Conservation (phyloP, 2,888 invertebrate genomes). For the Thalpophila matura region DNA sequence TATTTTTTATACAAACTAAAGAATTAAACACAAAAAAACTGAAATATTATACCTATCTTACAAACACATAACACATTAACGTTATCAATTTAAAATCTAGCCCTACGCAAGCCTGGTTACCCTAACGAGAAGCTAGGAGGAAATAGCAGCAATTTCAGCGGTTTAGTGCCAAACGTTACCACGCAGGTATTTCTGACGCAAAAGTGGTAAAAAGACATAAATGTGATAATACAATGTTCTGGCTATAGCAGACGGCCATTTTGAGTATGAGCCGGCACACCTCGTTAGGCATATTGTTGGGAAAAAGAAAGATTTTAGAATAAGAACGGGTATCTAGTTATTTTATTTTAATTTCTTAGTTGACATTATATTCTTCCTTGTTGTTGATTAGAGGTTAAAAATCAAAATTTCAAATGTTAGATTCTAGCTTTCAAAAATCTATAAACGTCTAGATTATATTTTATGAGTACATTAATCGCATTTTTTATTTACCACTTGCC, state of each 20-base stretch:
- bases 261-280: conserved; percentile 25
- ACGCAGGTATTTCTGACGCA: conserved; percentile 43
- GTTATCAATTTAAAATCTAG: conserved; percentile 30
- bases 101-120: conserved; percentile 43
- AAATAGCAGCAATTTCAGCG: conserved; percentile 69
- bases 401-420: too few species aligned
- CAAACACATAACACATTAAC: conserved; percentile 28
- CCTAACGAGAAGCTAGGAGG: conserved; percentile 54
- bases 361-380: neutral
- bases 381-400: neutral
- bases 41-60: conserved; percentile 27
- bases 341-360: conserved; percentile 2
- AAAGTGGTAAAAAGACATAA: conserved; percentile 44
- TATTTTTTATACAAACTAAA: too few species aligned
- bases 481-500: too few species aligned
- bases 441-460: too few species aligned
- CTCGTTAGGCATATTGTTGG: conserved; percentile 42
- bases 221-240: conserved; percentile 49
- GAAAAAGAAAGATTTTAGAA: conserved; percentile 11
- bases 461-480: too few species aligned
- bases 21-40: too few species aligned
- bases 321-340: conserved; percentile 14
- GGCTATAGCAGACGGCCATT: conserved; percentile 38
- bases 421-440: too few species aligned
- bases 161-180: conserved; percentile 65